A percentile compares a stretch with the other conserved stretches of the same genome.
phyloP scores from a whole-genome alignment of 2,888 invertebrate genomes.

The Hirtodrosophila alboralis region DNA sequence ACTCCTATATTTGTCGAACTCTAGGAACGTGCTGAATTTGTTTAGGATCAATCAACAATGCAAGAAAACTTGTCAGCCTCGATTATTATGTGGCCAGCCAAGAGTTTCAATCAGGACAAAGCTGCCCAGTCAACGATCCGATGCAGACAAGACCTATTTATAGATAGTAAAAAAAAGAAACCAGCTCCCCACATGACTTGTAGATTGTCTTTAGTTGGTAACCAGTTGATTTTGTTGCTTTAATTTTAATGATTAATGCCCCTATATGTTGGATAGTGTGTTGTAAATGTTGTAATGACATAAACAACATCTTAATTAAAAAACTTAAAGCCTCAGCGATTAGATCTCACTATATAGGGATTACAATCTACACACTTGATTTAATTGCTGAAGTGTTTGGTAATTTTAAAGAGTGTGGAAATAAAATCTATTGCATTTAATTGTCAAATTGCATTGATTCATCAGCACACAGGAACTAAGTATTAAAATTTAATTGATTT shows the following conservation, averaged over 20 bases:
- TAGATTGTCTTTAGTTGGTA: background rate
- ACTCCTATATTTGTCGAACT: conserved; percentile 50
- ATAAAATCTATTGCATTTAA: background rate
- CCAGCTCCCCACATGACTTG: conserved; percentile 1
- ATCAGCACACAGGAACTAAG: conserved; percentile 1
- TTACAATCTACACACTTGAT: too few relatives aligned
- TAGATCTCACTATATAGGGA: conserved; percentile 25
- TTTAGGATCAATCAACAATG: conserved; percentile 11
- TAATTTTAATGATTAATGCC: conserved; percentile 35
- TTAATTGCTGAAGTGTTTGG: too few relatives aligned
- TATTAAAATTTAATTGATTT: background rate
- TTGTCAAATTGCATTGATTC: conserved; percentile 18
- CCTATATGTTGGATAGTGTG: conserved; percentile 9
- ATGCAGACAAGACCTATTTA: conserved; percentile 57
- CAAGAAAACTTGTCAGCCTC: conserved; percentile 30
- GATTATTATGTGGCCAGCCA: conserved; percentile 37
- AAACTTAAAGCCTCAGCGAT: conserved; percentile 29
- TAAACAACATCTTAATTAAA: conserved; percentile 51
- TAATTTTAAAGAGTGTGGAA: background rate
- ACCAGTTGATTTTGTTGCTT: conserved; percentile 23
- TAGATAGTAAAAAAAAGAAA: conserved; percentile 57
- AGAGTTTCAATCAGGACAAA: conserved; percentile 25
- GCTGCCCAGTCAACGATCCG: conserved; percentile 2
- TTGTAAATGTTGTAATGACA: conserved; percentile 42
- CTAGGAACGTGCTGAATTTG: conserved; percentile 38